phyloP scores from a whole-genome alignment of 2,888 invertebrate genomes.

The Erebia epiphron region DNA sequence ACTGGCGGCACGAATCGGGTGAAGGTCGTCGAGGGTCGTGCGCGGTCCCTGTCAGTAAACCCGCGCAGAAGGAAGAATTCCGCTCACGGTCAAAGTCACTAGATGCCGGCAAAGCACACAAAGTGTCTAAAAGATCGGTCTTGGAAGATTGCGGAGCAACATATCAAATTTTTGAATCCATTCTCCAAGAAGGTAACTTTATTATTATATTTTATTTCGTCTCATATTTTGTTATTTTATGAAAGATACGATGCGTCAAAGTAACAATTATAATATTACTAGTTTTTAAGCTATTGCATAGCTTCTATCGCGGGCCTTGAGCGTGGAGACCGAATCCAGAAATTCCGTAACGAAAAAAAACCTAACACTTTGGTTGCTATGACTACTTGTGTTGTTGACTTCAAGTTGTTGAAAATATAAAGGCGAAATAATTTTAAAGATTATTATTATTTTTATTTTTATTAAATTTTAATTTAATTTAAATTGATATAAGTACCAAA shows the following conservation, averaged over 20 bases:
- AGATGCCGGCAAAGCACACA: conserved; percentile 83
- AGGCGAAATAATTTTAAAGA: too few relatives aligned
- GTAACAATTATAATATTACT: neutral
- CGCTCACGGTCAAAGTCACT: conserved; percentile 90
- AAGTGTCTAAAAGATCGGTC: conserved; percentile 64
- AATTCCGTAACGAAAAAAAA: too few relatives aligned
- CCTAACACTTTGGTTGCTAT: too few relatives aligned
- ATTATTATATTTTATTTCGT: conserved; percentile 1
- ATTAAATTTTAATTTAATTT: too few relatives aligned
- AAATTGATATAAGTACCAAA: too few relatives aligned
- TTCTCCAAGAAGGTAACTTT: conserved; percentile 82
- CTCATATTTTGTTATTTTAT: neutral
- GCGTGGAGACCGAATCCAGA: too few relatives aligned
- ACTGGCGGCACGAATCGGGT: conserved; percentile 84
- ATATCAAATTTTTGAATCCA: conserved; percentile 91
- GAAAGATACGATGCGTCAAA: neutral
- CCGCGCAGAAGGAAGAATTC: conserved; percentile 85
- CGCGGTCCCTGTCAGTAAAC: conserved; percentile 73
- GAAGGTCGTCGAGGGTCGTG: conserved; percentile 76
- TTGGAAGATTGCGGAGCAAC: conserved; percentile 91
- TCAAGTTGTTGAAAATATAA: too few relatives aligned
- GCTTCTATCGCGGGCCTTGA: too few relatives aligned
- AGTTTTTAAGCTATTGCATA: too few relatives aligned
- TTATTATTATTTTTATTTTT: too few relatives aligned
- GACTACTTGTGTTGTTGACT: too few relatives aligned